A percentile compares a stretch with the other conserved stretches of the same genome.
Evolutionary conservation across 1,140 invertebrate genomes (phyloP).

Genomic region (Cyclina sinensis): DNA sequence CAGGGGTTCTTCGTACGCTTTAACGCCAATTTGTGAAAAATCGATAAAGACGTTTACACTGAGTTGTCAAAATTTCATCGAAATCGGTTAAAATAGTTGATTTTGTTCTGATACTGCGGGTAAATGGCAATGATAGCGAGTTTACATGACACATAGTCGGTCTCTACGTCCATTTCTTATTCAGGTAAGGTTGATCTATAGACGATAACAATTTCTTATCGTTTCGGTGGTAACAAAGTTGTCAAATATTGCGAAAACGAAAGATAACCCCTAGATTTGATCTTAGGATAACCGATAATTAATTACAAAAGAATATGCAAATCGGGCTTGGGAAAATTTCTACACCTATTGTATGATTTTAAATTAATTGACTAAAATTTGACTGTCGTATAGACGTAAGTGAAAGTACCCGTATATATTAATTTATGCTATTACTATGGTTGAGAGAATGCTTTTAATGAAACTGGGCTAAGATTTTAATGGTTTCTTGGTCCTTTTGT

Average conservation of each 20-base stretch:
- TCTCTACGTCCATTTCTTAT: not conserved
- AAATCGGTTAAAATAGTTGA: constrained; percentile 20
- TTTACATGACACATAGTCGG: constrained; percentile 15
- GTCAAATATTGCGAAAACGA: constrained; percentile 37
- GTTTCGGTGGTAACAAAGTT: constrained; percentile 7
- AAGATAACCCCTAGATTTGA: constrained; percentile 23
- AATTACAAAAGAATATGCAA: not conserved
- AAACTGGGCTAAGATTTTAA: too few relatives aligned
- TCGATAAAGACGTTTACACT: constrained; percentile 14
- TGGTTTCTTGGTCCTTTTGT: too few relatives aligned
- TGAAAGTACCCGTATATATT: too few relatives aligned
- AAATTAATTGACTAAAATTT: too few relatives aligned
- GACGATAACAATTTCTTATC: constrained; percentile 19
- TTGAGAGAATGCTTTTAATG: too few relatives aligned
- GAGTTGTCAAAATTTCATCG: constrained; percentile 34
- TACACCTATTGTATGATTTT: too few relatives aligned
- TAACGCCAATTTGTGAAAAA: not conserved
- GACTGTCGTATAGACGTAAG: too few relatives aligned
- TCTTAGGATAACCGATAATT: constrained; percentile 18
- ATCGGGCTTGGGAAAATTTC: not conserved
- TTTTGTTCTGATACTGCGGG: not conserved
- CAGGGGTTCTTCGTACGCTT: not conserved
- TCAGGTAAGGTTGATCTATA: not conserved
- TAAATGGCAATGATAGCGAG: constrained; percentile 3
- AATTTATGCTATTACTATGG: too few relatives aligned